Evolutionary conservation across 2,113 vertebrate genomes (phyloP).

Genomic region (Oryzias curvinotus): DNA sequence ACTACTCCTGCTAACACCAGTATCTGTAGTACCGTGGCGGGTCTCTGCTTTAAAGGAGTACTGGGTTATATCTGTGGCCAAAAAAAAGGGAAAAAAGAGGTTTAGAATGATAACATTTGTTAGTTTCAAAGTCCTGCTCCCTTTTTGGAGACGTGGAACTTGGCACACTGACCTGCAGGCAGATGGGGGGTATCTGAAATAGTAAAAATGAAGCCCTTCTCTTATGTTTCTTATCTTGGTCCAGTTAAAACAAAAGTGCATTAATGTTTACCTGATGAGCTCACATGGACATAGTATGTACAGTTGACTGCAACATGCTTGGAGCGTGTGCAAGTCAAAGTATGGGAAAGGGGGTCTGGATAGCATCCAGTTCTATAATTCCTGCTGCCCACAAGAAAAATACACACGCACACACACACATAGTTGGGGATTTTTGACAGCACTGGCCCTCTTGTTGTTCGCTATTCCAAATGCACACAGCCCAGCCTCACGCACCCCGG

Average conservation of each 20-base stretch:
- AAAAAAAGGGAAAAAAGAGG: not conserved
- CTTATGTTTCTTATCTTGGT: not conserved
- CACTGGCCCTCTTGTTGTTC: conserved; percentile 20
- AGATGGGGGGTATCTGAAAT: conserved; percentile 1
- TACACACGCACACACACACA: conserved; percentile 29
- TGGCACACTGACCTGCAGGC: conserved; percentile 6
- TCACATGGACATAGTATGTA: not conserved
- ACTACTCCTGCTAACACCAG: conserved; percentile 48
- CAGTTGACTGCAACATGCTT: conserved; percentile 21
- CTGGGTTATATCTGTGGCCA: not conserved
- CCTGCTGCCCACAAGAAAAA: conserved; percentile 16
- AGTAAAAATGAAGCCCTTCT: conserved; percentile 9
- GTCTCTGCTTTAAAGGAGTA: conserved; percentile 6
- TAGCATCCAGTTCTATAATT: conserved; percentile 30
- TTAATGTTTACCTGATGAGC: too few relatives aligned
- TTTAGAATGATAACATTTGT: conserved; percentile 5
- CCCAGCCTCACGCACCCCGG: conserved; percentile 2
- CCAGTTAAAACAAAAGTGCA: not conserved
- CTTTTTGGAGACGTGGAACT: conserved; percentile 8
- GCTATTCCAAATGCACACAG: conserved; percentile 23
- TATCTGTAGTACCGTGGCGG: conserved; percentile 20
- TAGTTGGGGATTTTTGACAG: conserved; percentile 35
- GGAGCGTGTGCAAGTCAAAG: conserved; percentile 32
- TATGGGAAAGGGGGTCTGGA: conserved; percentile 57
- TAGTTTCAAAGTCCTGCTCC: conserved; percentile 3